These are phyloP conservation scores for Cephus sareptanus DNA, from an alignment of 2,888 invertebrate species.

Conservation along the genomic window DNA sequence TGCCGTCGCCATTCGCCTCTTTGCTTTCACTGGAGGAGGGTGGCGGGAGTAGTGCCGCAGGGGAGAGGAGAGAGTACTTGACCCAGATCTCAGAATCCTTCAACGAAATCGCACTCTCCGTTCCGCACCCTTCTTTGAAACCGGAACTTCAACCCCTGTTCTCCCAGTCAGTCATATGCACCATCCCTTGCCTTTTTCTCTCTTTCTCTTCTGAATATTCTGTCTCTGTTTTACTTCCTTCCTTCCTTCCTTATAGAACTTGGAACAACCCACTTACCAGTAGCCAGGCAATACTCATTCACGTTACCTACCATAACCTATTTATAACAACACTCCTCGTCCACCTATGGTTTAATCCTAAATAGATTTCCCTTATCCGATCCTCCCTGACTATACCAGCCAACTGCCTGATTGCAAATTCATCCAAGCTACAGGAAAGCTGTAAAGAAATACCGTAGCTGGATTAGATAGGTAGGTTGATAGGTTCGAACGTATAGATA, in stretches of 20 bases:
- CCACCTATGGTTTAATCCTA: slow-evolving; percentile 20
- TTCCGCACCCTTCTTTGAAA: neutral
- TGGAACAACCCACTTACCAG: neutral
- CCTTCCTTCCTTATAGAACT: neutral
- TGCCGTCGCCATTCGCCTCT: slow-evolving; percentile 14
- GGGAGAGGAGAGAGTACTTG: slow-evolving; percentile 26
- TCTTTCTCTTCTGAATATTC: too few species aligned
- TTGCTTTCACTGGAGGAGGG: slow-evolving; percentile 16
- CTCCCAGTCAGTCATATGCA: neutral
- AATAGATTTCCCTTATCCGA: slow-evolving; percentile 20
- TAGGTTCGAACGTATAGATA: slow-evolving; percentile 16
- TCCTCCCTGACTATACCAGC: slow-evolving; percentile 21
- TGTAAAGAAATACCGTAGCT: neutral
- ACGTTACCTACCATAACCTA: neutral
- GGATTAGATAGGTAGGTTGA: neutral
- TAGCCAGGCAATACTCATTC: neutral
- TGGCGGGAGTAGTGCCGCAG: slow-evolving; percentile 1
- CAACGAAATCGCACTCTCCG: slow-evolving; percentile 24
- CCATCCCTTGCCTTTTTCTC: neutral
- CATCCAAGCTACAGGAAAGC: slow-evolving; percentile 25
- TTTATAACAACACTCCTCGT: neutral
- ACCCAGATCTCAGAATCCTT: slow-evolving; percentile 37
- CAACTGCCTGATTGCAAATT: slow-evolving; percentile 31
- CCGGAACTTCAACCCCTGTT: neutral
- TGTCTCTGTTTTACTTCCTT: too few species aligned